Conservation (phyloP, 2,113 vertebrate genomes). For the Grus americana region DNA sequence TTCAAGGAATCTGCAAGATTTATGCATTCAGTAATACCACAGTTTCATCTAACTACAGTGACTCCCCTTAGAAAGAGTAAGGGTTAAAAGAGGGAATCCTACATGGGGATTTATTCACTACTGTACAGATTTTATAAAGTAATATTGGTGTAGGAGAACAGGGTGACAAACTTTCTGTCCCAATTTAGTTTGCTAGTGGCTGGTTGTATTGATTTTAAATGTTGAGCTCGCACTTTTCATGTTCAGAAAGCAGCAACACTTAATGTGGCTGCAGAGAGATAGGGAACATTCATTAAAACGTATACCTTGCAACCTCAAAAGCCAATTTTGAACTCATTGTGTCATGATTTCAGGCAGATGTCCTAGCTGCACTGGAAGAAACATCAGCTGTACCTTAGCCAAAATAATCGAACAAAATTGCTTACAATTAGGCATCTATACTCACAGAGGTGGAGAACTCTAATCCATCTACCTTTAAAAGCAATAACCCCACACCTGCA, state of each 20-base stretch:
- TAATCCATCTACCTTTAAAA: neutral
- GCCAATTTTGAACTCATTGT: neutral
- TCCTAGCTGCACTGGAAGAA: neutral
- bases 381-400: neutral
- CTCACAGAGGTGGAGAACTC: neutral
- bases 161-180: constrained; percentile 60
- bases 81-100: neutral
- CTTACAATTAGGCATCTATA: neutral
- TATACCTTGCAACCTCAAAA: neutral
- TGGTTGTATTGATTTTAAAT: constrained; percentile 80
- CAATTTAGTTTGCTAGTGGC: constrained; percentile 71
- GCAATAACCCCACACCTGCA: neutral
- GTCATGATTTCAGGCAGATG: neutral
- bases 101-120: neutral
- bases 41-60: neutral
- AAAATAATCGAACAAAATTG: neutral
- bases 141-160: neutral
- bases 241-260: constrained; percentile 41
- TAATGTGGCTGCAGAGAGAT: neutral
- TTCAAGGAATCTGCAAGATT: neutral
- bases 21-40: neutral
- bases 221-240: constrained; percentile 57
- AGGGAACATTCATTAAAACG: constrained; percentile 3
- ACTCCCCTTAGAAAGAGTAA: neutral
- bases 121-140: neutral